Base-by-base conservation (phyloP, 2,888 invertebrate species). In the Silvanus unidentatus region DNA sequence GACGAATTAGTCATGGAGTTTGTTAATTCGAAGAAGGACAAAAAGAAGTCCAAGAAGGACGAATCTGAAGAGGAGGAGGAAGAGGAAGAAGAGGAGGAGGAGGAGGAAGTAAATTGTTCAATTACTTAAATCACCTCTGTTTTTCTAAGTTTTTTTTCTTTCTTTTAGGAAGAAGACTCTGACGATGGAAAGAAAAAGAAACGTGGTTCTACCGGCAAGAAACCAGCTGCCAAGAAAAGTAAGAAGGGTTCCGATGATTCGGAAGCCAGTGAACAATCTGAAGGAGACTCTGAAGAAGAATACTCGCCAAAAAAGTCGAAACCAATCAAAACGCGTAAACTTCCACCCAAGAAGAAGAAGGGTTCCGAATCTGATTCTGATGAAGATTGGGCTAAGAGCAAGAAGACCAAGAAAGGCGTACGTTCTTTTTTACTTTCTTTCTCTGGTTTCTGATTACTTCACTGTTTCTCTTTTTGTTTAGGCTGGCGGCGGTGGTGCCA, bases 1-100 rank as follows among this genome's bases (percentile, higher is more conserved):
- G 91, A 93, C 66, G 80, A 84, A 56, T 74, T 94, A 49, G 88
- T 94, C 5, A 88, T 92, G 86, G 86, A 88, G 54, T 84, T 82
- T 59, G 78, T 80, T 2, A 73, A 72, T 52, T 63, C 69, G 8
- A 71, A 70, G 49, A 70, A 70, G 40, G 60, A 64, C 66, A 73
- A 2, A 69, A 75, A 47, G 69, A 73, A 47, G 70, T 73, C 39
- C 72, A 75, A 47, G 73, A 73, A 42, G 64, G 71, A 60, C 41
- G 71, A 72, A 12, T 69, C 70, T n/a, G 74, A 75, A 16, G 74
- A 74, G 6, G 72, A 72, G 1, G 73, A 72, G 1, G 76, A 75
- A 12, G 75, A 75, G 15, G 76, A 72, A 36, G 75, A 73, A 15
- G 78, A 74, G 15, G 74, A 73, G 13, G 75, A 73, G 12, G 72